phyloP scores from a whole-genome alignment of 2,797 vertebrate species.

The Malurus splendens region DNA sequence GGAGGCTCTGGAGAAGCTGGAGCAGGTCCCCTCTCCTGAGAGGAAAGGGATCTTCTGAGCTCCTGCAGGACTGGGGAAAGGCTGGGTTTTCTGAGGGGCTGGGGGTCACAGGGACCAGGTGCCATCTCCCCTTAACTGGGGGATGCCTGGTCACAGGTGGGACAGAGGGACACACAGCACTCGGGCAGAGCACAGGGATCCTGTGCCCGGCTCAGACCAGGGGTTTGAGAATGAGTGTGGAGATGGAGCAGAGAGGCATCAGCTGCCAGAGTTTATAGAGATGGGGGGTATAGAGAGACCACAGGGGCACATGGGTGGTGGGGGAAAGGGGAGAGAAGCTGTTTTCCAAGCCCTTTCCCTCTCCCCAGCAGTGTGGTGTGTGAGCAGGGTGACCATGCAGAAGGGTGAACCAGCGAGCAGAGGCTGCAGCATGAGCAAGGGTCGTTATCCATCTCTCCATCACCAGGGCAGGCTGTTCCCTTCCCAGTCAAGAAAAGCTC shows the following conservation, averaged over 20 bases:
- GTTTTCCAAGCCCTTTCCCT: neutral
- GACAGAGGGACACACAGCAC: rapidly evolving
- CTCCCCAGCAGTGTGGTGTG: neutral
- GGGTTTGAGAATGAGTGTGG: neutral
- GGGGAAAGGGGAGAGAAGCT: neutral
- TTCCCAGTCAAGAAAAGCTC: constrained; percentile 26
- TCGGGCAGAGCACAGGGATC: neutral
- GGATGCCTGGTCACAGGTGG: neutral
- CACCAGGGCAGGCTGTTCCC: constrained; percentile 31
- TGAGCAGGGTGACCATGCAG: rapidly evolving
- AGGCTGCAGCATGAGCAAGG: neutral
- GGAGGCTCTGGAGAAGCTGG: neutral
- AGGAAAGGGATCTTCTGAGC: neutral
- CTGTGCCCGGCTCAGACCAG: too few species aligned
- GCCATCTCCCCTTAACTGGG: neutral
- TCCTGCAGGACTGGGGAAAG: neutral
- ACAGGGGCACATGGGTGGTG: rapidly evolving
- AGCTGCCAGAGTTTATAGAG: neutral
- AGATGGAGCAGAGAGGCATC: neutral
- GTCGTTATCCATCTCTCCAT: rapidly evolving
- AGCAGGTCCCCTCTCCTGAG: neutral
- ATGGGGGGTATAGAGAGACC: neutral
- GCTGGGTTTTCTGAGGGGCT: neutral
- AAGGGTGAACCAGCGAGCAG: rapidly evolving
- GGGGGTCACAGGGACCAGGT: neutral